These are phyloP conservation scores for Kryptolebias marmoratus DNA, from an alignment of 2,113 vertebrate genomes.

Conservation along the genomic window DNA sequence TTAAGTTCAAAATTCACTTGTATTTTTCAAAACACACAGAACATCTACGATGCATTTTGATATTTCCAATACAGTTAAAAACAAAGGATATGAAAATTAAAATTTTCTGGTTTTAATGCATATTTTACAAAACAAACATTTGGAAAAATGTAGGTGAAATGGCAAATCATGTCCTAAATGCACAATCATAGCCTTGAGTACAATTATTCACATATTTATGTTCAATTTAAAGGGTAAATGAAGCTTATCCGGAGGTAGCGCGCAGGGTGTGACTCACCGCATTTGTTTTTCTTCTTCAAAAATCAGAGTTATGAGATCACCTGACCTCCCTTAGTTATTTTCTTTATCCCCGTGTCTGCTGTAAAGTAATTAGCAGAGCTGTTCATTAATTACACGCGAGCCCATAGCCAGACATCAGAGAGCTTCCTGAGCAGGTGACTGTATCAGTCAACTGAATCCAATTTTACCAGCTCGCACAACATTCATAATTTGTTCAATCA, in stretches of 20 bases:
- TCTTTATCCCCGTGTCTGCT: constrained; percentile 32
- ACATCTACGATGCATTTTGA: no score
- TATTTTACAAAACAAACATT: no score
- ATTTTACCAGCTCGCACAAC: constrained; percentile 59
- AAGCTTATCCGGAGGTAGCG: constrained; percentile 2
- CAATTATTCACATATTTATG: background rate
- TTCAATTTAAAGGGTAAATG: constrained; percentile 6
- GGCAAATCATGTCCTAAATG: background rate
- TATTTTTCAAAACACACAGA: no score
- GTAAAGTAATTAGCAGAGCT: constrained; percentile 62
- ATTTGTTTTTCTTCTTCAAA: constrained; percentile 26
- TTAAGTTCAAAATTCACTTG: no score
- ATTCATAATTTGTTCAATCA: constrained; percentile 68
- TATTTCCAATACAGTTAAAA: no score
- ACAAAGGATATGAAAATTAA: no score
- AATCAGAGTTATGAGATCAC: constrained; percentile 18
- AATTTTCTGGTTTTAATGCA: no score
- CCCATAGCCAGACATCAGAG: constrained; percentile 24
- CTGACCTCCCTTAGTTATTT: constrained; percentile 40
- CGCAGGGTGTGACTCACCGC: background rate
- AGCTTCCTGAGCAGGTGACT: constrained; percentile 33
- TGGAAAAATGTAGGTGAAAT: no score
- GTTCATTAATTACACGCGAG: constrained; percentile 70
- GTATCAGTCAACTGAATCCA: constrained; percentile 68
- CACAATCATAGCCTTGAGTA: background rate